Evolutionary conservation across 1,140 invertebrate genomes (phyloP), one percentile per base, ranked within the genome.

Genomic region (Drosophila neocordata): DNA sequence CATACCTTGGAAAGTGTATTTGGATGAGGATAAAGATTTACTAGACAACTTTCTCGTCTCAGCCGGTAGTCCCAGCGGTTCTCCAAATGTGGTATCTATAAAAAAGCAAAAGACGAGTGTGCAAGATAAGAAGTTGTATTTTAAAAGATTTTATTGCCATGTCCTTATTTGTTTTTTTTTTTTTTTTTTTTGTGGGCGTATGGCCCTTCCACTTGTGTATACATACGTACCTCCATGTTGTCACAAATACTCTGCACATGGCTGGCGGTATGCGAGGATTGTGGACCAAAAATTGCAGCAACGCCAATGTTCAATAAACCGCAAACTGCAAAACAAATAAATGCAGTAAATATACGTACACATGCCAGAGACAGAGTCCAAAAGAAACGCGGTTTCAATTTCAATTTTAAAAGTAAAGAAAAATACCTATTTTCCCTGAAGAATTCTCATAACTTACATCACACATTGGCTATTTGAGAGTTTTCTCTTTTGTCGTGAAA

Each of bases 231-330:
- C 92, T 99, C 97, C 95, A 98, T 97, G 13, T 97, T 97, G 92
- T 98, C 97, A 92, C 97, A 98, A 80, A 98, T 98, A 61, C 97
- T 97, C 92, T 99, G 97, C 12, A 98, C 97, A 92, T 98, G 97
- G 68, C 96, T 96, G 1, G 97, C 96, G 2, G 97, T 97, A 56
- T 97, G 96, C 0, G 95, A 94, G 38, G 96, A 97, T 91, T 98
- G 97, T 2, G 97, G 97, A 0, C 98, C 98, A 90, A 99, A 98
- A 85, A 99, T 97, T 20, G 97, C 97, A 4, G 97, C 97, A 22
- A 99, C 96, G 8, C 97, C 97, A 78, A 94, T 95, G 70, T 95
- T 93, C 61, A 98, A 92, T 69, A 98, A 93, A 76, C 97, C 95
- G 91, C 98, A 99, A 69, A 98, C 98, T 99, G 93, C 7, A 94